Base-by-base conservation (phyloP, 2,797 vertebrate species). In the Leptatherina wallacei region DNA sequence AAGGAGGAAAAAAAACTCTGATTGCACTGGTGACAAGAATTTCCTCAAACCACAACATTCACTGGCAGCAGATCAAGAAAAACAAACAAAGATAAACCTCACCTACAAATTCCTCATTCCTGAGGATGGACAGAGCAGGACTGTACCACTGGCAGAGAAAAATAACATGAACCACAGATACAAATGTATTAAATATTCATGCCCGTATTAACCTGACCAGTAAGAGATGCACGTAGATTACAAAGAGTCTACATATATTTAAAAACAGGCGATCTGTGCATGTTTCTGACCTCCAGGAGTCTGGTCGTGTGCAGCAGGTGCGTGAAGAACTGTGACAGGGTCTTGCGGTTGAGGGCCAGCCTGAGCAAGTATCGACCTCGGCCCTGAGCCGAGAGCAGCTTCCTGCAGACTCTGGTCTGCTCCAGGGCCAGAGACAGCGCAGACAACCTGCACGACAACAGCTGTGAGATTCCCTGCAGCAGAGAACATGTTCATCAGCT, bases 351-450 rank as follows among this genome's bases (percentile, higher is more conserved):
- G 69, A 97, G 93, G 51, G 96, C 95, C 73, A 93, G 65, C 24
- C 95, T 88, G 67, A 97, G 86, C 33, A 96, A 95, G 87, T 83
- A 93, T 27, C 96, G 93, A 0, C 96, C 96, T 1, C 92, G 86
- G 29, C 96, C 96, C 89, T 95, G 95, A 44, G 88, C 90, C 0
- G 91, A 95, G 71, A 90, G 87, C 65, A 91, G 81, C 81, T 94
- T 96, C 80, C 74, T 87, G 52, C 93, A 95, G 24, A 77, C 78
- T 32, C 79, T 71, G 0, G 91, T 94, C 85, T 91, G 90, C 59
- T 94, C 93, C 69, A 95, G 85, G 8, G 86, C 92, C 82, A 91
- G 40, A 12, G 94, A 93, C 27, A 96, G 66, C n/a, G 87, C 62
- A n/a, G 89, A 86, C 22, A 89, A 78, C 79, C 96, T 96, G 62